A percentile compares a stretch with the other conserved stretches of the same genome.
Conservation (phyloP, 2,113 vertebrate species). For the Heptranchias perlo region DNA sequence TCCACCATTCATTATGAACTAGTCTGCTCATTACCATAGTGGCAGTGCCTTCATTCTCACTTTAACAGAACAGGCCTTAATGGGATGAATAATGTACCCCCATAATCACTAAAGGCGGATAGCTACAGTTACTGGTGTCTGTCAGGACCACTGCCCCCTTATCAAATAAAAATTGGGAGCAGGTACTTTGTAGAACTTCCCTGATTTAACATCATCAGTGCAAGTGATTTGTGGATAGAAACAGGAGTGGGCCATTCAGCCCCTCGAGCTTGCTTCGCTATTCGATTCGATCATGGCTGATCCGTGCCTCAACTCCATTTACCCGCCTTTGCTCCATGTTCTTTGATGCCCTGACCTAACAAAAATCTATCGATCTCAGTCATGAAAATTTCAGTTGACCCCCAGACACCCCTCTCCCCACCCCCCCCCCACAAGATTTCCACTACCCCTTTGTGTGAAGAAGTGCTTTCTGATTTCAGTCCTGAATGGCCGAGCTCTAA, state of each 20-base stretch:
- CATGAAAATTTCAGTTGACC: neutral
- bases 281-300: neutral
- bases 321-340: neutral
- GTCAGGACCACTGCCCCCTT: no score
- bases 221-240: neutral
- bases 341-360: neutral
- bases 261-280: neutral
- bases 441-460: neutral
- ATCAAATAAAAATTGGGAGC: neutral
- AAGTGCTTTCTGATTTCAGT: neutral
- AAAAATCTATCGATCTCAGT: neutral
- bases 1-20: neutral
- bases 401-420: neutral
- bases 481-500: neutral
- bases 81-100: no score
- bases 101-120: neutral
- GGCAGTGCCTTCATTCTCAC: neutral
- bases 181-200: neutral
- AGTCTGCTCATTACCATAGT: neutral
- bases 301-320: neutral
- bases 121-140: neutral
- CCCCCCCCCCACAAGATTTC: neutral
- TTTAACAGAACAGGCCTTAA: no score
- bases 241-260: neutral
- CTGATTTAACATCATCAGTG: neutral